Evolutionary conservation across 2,113 vertebrate genomes (phyloP), one percentile per base, ranked within the genome.

Genomic region (Chloropsis cyanopogon): DNA sequence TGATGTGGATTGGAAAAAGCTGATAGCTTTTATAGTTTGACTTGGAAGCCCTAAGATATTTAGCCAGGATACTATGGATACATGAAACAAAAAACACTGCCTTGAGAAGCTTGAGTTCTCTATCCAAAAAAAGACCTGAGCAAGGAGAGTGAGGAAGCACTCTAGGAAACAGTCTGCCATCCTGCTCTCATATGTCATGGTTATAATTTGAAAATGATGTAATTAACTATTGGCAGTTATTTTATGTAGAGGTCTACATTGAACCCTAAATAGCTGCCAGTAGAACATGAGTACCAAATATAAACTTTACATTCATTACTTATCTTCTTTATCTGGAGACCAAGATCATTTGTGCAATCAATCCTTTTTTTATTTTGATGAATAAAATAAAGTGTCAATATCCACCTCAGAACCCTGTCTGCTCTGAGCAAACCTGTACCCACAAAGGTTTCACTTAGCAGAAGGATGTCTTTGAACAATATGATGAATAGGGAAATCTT

Each of bases 381-480:
- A 39, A 56, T 44, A 47, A 37, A 71, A 53, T 25, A 9, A 50
- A 59, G 9, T 33, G 39, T 7, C 0, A 0, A 57, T 9, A 53
- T 6, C 6, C 12, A 14, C 11, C 23, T 39, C 39, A 52, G 21
- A 56, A 15, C 5, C 9, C 10, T 29, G 5, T 22, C 25, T 86
- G 18, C 13, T 75, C 53, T 1, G 2, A 59, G 49, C 11, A 90
- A 23, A 7, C 18, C 35, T 42, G 18, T 4, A 63, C 7, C 8
- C n/a, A 21, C 33, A 46, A 66, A 88, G 4, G 15, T 54, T 66
- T 90, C 52, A 37, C 8, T 50, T 35, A 46, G 16, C 25, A 49
- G 19, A 69, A 46, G 10, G 21, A 71, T 47, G 12, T 70, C 26
- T 59, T 59, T 73, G 53, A 72, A 37, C 12, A 33, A 39, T 44